Evolutionary conservation across 30 jellyfish, hydroid and myxozoan species (phyloP), one percentile per base, ranked within the genome.

Genomic region (Turritopsis dohrnii): DNA sequence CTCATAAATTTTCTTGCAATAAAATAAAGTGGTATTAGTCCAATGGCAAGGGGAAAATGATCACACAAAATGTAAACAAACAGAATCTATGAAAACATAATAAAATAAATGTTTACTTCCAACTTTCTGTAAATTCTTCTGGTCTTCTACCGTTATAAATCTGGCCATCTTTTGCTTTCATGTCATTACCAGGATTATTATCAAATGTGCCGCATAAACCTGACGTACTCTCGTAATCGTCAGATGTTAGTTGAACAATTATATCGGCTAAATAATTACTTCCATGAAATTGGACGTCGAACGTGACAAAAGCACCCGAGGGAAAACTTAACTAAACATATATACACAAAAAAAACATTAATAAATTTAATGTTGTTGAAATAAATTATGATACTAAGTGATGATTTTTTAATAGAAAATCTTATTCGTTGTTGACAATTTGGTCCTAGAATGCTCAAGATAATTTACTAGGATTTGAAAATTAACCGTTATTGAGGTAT

Each of bases 151-250:
- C 79, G 19, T 86, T 88, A 0, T 88, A 91, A 21, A 81, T 65
- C 54, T 81, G 81, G 23, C 76, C 76, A 17, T 66, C 82, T 71
- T 71, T 82, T 72, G 83, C 84, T 20, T 21, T 72, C 95, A 86
- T 52, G 16, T 92, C 97, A 60, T 92, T 92, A 28, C 75, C 71
- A 17, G 7, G 31, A 65, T 87, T 82, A 1, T 87, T 69, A 65
- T 92, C 96, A 71, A 87, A 92, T 7, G 95, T 92, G 22, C 98
- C 98, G 66, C 98, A 87, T 28, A 92, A 71, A 1, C 98, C 98
- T 9, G 23, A 65, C 29, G 98, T 92, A 27, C 89, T 75, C 4
- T 79, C 27, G 80, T 25, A 81, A 71, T 92, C 98, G 66, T 92
- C 98, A 29, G 96, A 82, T 0, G 95, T 92, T 1, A 88, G 90